Conservation (phyloP, 2,888 invertebrate genomes). For the Meiosimyza decipiens region DNA sequence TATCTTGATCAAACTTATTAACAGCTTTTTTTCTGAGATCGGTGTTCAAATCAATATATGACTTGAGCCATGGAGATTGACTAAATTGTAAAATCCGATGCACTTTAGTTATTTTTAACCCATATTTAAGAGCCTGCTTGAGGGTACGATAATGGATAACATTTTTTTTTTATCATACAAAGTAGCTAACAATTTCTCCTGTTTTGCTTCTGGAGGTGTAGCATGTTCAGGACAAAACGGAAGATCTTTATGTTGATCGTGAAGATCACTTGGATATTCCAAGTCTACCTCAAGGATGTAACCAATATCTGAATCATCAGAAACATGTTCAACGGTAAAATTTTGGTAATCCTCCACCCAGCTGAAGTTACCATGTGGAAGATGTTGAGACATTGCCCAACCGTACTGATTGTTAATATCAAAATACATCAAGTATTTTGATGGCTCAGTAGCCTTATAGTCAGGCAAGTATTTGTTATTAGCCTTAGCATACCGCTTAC, state of each 20-base stretch:
- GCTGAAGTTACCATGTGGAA: constrained; percentile 53
- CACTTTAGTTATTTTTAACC: constrained; percentile 52
- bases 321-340: constrained; percentile 36
- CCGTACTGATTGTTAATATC: constrained; percentile 61
- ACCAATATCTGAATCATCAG: constrained; percentile 42
- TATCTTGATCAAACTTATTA: constrained; percentile 22
- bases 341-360: constrained; percentile 46
- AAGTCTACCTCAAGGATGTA: constrained; percentile 50
- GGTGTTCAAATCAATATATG: constrained; percentile 38
- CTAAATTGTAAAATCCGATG: constrained; percentile 52
- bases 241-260: constrained; percentile 20
- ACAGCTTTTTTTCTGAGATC: constrained; percentile 22
- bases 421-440: constrained; percentile 52
- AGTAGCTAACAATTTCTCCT: constrained; percentile 45
- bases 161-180: constrained; percentile 50
- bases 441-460: neutral
- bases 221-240: constrained; percentile 32
- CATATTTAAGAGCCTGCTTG: constrained; percentile 51
- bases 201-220: neutral
- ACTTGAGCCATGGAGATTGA: constrained; percentile 53
- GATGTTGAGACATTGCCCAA: constrained; percentile 54
- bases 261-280: constrained; percentile 17
- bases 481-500: constrained; percentile 2
- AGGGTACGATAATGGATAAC: constrained; percentile 53
- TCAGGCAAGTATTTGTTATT: neutral